Evolutionary conservation across 2,113 vertebrate species (phyloP).

Genomic region (Sylvietta virens): DNA sequence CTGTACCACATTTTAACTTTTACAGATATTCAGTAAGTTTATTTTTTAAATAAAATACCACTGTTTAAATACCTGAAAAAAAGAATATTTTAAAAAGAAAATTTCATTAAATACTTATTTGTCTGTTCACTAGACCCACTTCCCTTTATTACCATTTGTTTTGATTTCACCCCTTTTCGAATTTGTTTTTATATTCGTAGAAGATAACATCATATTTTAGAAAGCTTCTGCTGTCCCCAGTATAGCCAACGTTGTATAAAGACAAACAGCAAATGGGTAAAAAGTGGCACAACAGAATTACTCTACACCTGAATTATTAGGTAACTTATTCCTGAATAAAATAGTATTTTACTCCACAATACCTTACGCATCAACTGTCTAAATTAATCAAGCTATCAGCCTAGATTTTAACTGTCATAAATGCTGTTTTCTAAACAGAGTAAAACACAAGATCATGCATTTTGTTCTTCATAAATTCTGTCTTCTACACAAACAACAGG

Average conservation of each 20-base stretch:
- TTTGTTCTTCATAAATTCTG: background rate
- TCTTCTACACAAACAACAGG: background rate
- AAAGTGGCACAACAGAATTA: background rate
- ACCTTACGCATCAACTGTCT: background rate
- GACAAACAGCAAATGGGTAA: background rate
- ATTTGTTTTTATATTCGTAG: background rate
- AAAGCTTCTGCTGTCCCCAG: background rate
- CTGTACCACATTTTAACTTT: background rate
- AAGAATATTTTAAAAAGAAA: background rate
- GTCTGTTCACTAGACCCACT: background rate
- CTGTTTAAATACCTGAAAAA: background rate
- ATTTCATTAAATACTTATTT: background rate
- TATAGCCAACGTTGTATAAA: background rate
- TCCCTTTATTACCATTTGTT: background rate
- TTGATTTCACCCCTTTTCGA: background rate
- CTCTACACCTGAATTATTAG: background rate
- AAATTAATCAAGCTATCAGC: background rate
- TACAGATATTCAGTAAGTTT: background rate
- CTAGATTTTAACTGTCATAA: background rate
- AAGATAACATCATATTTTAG: background rate
- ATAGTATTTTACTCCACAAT: background rate
- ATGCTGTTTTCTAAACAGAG: background rate
- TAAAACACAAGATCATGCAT: background rate
- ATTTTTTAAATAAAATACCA: background rate
- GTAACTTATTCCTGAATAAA: background rate